phyloP scores from a whole-genome alignment of 1,140 invertebrate genomes.

The Tribolium madens region DNA sequence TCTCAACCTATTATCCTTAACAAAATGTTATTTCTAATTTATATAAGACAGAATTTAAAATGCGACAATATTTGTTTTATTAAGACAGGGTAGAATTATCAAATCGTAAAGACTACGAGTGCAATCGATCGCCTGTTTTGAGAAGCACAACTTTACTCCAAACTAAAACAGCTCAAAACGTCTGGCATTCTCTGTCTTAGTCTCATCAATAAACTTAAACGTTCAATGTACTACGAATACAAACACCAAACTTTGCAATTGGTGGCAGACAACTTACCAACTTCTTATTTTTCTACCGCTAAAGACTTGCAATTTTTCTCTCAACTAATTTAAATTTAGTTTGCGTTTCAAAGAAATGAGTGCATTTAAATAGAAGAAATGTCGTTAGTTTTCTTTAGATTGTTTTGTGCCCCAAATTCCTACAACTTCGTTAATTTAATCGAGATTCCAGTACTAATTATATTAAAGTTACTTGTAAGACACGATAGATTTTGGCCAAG shows the following conservation, averaged over 20 bases:
- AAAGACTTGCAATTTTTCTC: constrained; percentile 1
- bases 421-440: constrained; percentile 30
- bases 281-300: background rate
- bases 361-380: background rate
- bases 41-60: too few species aligned
- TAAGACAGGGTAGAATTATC: background rate
- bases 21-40: too few species aligned
- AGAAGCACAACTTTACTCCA: background rate
- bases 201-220: constrained; percentile 4
- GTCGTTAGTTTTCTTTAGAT: background rate
- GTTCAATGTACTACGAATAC: background rate
- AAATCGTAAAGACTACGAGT: too few species aligned
- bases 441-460: background rate
- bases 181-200: background rate
- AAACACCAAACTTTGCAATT: background rate
- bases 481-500: constrained; percentile 5
- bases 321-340: constrained; percentile 5
- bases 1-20: too few species aligned
- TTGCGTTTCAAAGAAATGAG: background rate
- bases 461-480: constrained; percentile 17
- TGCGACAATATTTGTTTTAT: too few species aligned
- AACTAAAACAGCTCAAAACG: background rate
- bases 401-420: background rate
- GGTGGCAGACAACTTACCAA: background rate
- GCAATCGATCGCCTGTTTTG: background rate